phyloP scores from a whole-genome alignment of 2,888 invertebrate species.

The Eristalis intricaria region DNA sequence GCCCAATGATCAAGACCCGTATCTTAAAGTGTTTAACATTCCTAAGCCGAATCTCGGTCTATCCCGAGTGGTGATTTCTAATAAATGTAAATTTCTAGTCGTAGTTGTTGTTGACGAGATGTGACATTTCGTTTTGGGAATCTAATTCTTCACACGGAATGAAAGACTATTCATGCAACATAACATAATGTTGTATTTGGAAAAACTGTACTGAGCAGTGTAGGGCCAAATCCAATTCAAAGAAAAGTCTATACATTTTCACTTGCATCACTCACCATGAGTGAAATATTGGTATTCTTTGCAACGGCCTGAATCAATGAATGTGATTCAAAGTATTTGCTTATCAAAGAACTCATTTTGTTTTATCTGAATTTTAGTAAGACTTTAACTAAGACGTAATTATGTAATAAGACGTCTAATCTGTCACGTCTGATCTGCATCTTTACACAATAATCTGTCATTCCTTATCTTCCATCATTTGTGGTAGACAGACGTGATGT shows the following conservation, averaged over 20 bases:
- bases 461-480: not conserved
- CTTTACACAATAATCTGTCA: not conserved
- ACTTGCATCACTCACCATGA: too few relatives aligned
- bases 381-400: not conserved
- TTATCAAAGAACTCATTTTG: not conserved
- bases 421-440: not conserved
- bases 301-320: not conserved
- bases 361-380: not conserved
- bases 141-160: too few relatives aligned
- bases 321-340: not conserved
- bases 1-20: slow-evolving; percentile 19
- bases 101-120: not conserved
- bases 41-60: not conserved
- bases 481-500: not conserved
- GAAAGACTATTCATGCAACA: too few relatives aligned
- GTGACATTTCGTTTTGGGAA: not conserved
- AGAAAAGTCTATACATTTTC: too few relatives aligned
- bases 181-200: too few relatives aligned
- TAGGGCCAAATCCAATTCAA: too few relatives aligned
- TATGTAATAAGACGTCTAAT: not conserved
- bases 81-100: not conserved
- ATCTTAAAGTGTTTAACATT: not conserved
- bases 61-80: not conserved
- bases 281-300: too few relatives aligned
- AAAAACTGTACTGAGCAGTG: too few relatives aligned